Evolutionary conservation across 2,113 vertebrate genomes (phyloP).

Genomic region (Azemiops feae): DNA sequence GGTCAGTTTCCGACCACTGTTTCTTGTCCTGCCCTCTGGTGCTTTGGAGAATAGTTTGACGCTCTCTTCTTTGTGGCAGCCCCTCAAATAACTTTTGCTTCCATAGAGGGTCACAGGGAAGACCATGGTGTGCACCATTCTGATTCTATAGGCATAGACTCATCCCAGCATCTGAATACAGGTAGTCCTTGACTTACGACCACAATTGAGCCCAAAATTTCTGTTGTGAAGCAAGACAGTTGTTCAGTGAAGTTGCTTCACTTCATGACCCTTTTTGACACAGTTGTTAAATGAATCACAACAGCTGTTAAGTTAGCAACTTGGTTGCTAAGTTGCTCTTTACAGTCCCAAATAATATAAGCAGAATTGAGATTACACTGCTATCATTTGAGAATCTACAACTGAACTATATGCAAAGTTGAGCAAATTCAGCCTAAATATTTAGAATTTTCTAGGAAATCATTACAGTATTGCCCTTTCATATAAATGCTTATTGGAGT

Average conservation of each 20-base stretch:
- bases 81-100: background rate
- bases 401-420: background rate
- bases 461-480: background rate
- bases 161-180: background rate
- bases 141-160: background rate
- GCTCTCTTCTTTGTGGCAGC: too few relatives aligned
- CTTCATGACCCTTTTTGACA: background rate
- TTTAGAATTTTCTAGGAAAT: background rate
- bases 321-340: background rate
- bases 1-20: too few relatives aligned
- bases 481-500: background rate
- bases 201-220: background rate
- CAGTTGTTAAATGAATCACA: background rate
- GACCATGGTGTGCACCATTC: background rate
- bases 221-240: background rate
- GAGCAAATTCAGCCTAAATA: background rate
- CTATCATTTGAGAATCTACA: background rate
- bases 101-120: background rate
- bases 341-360: background rate
- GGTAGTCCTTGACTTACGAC: background rate
- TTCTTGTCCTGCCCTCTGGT: too few relatives aligned
- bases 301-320: background rate
- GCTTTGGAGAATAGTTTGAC: too few relatives aligned
- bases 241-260: background rate
- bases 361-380: background rate